These are phyloP conservation scores for Heliconius aoede DNA, from an alignment of 2,888 invertebrate species.

Conservation along the genomic window DNA sequence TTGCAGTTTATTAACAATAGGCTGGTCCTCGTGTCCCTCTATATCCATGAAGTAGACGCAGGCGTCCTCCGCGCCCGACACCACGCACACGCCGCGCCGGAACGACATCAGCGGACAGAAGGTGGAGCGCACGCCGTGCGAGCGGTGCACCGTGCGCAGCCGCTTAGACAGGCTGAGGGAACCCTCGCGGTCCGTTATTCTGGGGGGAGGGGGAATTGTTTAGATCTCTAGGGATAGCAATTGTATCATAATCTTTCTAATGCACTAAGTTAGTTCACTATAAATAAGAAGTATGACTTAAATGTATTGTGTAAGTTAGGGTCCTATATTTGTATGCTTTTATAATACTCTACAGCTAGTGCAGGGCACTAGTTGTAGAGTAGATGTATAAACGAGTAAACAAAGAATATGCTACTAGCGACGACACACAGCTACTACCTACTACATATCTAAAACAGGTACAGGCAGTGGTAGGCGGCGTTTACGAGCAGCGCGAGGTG, in stretches of 20 bases:
- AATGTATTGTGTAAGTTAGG: too few species aligned
- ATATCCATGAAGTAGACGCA: constrained; percentile 91
- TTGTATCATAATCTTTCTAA: too few species aligned
- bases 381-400: too few species aligned
- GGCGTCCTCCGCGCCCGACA: constrained; percentile 91
- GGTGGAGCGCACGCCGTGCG: constrained; percentile 86
- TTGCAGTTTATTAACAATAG: constrained; percentile 84
- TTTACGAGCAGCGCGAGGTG: constrained; percentile 92
- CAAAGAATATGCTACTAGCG: too few species aligned
- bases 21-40: constrained; percentile 82
- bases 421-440: too few species aligned
- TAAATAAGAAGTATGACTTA: too few species aligned
- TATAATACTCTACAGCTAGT: too few species aligned
- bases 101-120: constrained; percentile 95
- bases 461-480: constrained; percentile 89
- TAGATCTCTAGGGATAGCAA: too few species aligned
- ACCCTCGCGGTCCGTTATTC: constrained; percentile 87
- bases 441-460: constrained; percentile 87
- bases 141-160: constrained; percentile 86
- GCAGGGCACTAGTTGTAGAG: too few species aligned
- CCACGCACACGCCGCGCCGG: constrained; percentile 91
- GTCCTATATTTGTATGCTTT: too few species aligned
- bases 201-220: too few species aligned
- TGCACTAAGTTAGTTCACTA: too few species aligned
- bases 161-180: constrained; percentile 85